Evolutionary conservation across 2,113 vertebrate genomes (phyloP).

Genomic region (Eupsittula cactorum): DNA sequence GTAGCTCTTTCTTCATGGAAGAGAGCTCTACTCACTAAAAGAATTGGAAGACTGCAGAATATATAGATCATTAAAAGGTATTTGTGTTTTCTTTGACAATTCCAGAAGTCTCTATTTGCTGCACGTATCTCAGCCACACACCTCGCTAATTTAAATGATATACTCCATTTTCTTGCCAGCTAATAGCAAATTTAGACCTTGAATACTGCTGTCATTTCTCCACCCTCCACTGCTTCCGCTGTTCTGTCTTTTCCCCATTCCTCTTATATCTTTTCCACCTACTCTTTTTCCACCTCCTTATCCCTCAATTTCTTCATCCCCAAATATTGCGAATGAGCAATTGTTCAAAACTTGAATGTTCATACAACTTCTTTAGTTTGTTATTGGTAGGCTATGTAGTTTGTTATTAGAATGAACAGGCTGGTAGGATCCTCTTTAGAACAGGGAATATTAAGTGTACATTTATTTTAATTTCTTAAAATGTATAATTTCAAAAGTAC

Average conservation of each 20-base stretch:
- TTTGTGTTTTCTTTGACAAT: not conserved
- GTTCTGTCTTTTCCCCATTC: not conserved
- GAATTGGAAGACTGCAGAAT: not conserved
- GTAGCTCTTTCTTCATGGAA: not conserved
- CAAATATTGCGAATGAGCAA: not conserved
- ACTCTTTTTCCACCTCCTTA: not conserved
- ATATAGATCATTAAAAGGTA: not conserved
- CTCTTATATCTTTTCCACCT: not conserved
- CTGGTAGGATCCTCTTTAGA: not conserved
- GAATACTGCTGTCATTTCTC: conserved; percentile 11
- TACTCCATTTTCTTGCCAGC: conserved; percentile 36
- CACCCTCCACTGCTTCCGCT: not conserved
- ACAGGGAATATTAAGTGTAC: accelerated
- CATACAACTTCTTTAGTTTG: not conserved
- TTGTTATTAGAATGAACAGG: not conserved
- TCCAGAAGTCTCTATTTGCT: conserved; percentile 13
- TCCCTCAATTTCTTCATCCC: not conserved
- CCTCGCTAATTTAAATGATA: not conserved
- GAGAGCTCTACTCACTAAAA: not conserved
- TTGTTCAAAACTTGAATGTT: not conserved
- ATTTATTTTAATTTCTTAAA: not conserved
- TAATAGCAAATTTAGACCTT: not conserved
- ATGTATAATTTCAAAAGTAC: not conserved
- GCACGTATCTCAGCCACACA: not conserved
- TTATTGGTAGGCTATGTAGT: not conserved